These are phyloP conservation scores for Frieseomelitta varia DNA, from an alignment of 1,140 invertebrate species.

Conservation along the genomic window DNA sequence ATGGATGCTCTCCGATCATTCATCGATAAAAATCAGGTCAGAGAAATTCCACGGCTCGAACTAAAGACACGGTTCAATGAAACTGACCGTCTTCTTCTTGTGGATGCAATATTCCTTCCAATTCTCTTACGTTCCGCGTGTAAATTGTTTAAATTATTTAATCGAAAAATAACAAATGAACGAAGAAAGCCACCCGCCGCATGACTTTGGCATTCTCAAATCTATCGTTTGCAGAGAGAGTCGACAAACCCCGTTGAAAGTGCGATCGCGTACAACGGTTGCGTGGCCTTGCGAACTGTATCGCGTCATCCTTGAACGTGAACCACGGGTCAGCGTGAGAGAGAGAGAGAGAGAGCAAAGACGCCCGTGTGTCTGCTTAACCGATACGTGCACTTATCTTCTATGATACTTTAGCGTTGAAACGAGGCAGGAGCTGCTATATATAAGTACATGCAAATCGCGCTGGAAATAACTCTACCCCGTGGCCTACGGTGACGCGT, in stretches of 20 bases:
- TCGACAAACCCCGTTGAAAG: background rate
- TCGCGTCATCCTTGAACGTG: slow-evolving; percentile 45
- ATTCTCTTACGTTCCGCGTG: too few relatives aligned
- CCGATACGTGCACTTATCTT: slow-evolving; percentile 48
- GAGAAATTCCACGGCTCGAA: too few relatives aligned
- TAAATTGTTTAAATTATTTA: too few relatives aligned
- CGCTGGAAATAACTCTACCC: slow-evolving; percentile 46
- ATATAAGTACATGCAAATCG: slow-evolving; percentile 47
- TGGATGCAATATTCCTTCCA: too few relatives aligned
- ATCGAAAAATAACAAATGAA: too few relatives aligned
- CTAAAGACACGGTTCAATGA: too few relatives aligned
- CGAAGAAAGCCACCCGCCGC: too few relatives aligned
- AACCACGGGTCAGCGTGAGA: slow-evolving; percentile 37
- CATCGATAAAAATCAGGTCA: too few relatives aligned
- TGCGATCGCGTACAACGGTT: background rate
- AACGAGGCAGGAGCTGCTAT: slow-evolving; percentile 45
- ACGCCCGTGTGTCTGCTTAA: slow-evolving; percentile 26
- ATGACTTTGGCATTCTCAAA: too few relatives aligned
- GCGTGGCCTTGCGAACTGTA: slow-evolving; percentile 26
- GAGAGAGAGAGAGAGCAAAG: slow-evolving; percentile 14
- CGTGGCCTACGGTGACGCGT: slow-evolving; percentile 23
- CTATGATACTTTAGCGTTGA: slow-evolving; percentile 42
- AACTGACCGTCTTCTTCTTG: too few relatives aligned
- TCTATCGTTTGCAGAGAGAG: too few relatives aligned
- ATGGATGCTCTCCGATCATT: too few relatives aligned